Base-by-base conservation (phyloP, 2,797 vertebrate species). In the Neosilurus mollespiculum region DNA sequence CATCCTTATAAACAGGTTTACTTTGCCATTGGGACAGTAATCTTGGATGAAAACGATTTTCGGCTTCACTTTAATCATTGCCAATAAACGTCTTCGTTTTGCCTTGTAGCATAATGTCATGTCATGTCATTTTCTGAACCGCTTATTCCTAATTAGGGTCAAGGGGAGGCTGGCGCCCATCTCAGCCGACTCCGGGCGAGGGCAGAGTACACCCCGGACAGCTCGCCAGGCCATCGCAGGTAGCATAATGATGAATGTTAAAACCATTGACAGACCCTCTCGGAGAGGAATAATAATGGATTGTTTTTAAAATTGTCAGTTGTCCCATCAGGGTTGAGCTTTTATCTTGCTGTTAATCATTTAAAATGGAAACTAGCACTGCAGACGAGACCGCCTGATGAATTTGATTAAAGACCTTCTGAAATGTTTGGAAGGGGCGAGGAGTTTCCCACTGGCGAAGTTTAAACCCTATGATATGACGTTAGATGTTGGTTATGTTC, bases 271-370 rank as follows among this genome's bases (percentile, higher is more conserved):
- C 77, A 20, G 59, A n/a, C n/a, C 64, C 58, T 62, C 18, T 62
- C 24, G 43, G 80, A 30, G n/a, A 51, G 18, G 59, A 82, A 72
- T 30, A 65, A 53, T 62, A 72, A 26, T 51, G 67, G 30, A 58
- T 43, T 81, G 59, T 64, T 61, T 81, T 81, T 2, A 72, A 81
- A 72, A 58, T 75, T 49, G 20, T 75, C 71, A 54, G 70, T 37
- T 10, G 61, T 75, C 26, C 71, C 9, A 9, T 56, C 75, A 49
- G 81, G 81, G n/a, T 75, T 34, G 61, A 56, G 61, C 49, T 82
- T 75, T 75, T 34, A 65, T 82, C 59, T 24, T 37, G 61, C 37
- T 54, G 49, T 65, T 73, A 75, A 53, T 65, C 20, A 20, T 81
- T 56, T 82, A 73, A 75, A 65, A 64, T 75, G 49, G 24, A 81